These are phyloP conservation scores for Dendrolimus kikuchii DNA, from an alignment of 1,140 invertebrate genomes.

Conservation along the genomic window DNA sequence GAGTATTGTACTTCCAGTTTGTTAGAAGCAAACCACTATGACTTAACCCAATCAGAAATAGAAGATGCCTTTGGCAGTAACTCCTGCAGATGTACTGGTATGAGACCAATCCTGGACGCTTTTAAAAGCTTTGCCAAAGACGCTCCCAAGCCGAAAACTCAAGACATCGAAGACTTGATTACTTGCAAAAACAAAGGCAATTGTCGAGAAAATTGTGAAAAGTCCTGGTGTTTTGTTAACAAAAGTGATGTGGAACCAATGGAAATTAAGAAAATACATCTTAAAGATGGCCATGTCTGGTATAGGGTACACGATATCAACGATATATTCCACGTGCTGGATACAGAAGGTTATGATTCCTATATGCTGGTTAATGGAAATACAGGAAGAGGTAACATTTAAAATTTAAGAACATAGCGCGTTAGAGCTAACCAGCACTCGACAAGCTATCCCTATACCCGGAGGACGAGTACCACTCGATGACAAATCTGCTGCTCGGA, in stretches of 20 bases:
- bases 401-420: neutral
- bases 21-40: constrained; percentile 48
- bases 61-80: constrained; percentile 84
- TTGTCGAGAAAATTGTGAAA: constrained; percentile 8
- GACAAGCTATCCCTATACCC: too few relatives aligned
- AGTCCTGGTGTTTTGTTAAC: constrained; percentile 42
- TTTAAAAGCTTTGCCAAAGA: constrained; percentile 81
- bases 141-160: constrained; percentile 38
- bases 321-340: constrained; percentile 47
- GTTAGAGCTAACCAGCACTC: too few relatives aligned
- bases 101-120: constrained; percentile 83
- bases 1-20: constrained; percentile 28
- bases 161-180: constrained; percentile 43
- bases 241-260: constrained; percentile 21
- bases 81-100: constrained; percentile 87
- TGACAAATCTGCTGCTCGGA: too few relatives aligned
- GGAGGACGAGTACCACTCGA: too few relatives aligned
- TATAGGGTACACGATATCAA: constrained; percentile 39
- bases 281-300: constrained; percentile 46
- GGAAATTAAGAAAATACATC: constrained; percentile 28
- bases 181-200: constrained; percentile 9
- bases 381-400: constrained; percentile 59
- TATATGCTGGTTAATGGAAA: constrained; percentile 74
- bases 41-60: constrained; percentile 75
- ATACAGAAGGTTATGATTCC: constrained; percentile 32